Evolutionary conservation across 1,140 invertebrate species (phyloP).

Genomic region (Chlorops oryzae): DNA sequence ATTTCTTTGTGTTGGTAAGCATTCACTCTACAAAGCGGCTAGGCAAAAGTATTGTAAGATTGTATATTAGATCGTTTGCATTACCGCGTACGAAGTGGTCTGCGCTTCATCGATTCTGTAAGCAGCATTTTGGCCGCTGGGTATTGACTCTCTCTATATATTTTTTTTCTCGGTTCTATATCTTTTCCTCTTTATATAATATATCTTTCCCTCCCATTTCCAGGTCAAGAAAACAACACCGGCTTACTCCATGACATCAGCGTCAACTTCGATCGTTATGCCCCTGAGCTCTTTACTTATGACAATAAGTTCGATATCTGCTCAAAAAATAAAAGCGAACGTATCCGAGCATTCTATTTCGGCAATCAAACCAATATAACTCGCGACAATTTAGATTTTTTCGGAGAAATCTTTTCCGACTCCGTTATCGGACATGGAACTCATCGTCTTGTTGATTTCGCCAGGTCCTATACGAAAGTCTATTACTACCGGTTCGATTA

Average conservation of each 20-base stretch:
- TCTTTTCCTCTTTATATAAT: not conserved
- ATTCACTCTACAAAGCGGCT: too few species aligned
- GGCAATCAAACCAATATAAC: constrained; percentile 12
- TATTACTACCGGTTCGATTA: constrained; percentile 52
- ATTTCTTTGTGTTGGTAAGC: too few species aligned
- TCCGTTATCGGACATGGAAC: constrained; percentile 49
- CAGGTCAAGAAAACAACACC: constrained; percentile 24
- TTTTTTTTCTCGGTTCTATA: not conserved
- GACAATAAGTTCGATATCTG: constrained; percentile 16
- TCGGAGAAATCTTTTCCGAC: constrained; percentile 48
- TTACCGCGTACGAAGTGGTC: too few species aligned
- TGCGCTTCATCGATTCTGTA: not conserved
- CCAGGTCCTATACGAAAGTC: constrained; percentile 46
- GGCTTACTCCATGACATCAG: constrained; percentile 28
- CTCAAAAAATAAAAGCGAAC: constrained; percentile 2
- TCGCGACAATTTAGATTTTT: constrained; percentile 16
- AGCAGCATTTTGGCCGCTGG: too few species aligned
- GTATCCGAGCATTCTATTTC: constrained; percentile 25
- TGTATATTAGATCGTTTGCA: too few species aligned
- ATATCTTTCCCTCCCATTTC: not conserved
- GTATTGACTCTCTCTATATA: too few species aligned
- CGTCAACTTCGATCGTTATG: constrained; percentile 28
- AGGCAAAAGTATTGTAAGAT: too few species aligned
- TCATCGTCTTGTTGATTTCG: constrained; percentile 49
- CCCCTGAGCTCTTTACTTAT: constrained; percentile 38